Evolutionary conservation across 2,113 vertebrate species (phyloP).

Genomic region (Phyllostomus discolor): DNA sequence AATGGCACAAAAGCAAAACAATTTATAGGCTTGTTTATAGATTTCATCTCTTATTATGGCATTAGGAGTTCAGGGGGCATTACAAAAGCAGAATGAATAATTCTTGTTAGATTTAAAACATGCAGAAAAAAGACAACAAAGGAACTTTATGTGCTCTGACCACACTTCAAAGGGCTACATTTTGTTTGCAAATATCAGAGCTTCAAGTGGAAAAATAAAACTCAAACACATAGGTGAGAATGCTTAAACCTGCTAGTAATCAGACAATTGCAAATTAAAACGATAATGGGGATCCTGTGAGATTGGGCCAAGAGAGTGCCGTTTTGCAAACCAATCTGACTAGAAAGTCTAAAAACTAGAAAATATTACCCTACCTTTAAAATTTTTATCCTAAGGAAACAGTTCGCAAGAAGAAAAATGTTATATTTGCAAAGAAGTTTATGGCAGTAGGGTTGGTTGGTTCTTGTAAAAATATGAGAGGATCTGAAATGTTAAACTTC

Average conservation of each 20-base stretch:
- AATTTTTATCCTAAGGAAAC: background rate
- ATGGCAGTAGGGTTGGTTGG: background rate
- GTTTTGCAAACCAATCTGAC: background rate
- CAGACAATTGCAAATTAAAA: background rate
- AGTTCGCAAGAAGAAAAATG: background rate
- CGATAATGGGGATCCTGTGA: background rate
- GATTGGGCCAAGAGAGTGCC: background rate
- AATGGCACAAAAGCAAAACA: background rate
- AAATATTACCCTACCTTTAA: background rate
- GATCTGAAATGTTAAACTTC: background rate
- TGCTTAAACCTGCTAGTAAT: background rate
- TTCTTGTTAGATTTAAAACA: conserved; percentile 20
- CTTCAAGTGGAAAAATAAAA: background rate
- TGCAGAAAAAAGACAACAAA: background rate
- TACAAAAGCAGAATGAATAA: background rate
- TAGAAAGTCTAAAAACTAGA: background rate
- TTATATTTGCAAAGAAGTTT: background rate
- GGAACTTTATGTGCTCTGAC: background rate
- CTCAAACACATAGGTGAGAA: background rate
- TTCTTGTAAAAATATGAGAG: background rate
- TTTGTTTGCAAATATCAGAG: conserved; percentile 7
- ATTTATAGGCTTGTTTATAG: background rate
- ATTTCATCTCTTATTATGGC: background rate
- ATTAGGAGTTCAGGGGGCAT: background rate
- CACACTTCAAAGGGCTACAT: background rate